Base-by-base conservation (phyloP, 2,888 invertebrate genomes). In the Antheraea yamamai region DNA sequence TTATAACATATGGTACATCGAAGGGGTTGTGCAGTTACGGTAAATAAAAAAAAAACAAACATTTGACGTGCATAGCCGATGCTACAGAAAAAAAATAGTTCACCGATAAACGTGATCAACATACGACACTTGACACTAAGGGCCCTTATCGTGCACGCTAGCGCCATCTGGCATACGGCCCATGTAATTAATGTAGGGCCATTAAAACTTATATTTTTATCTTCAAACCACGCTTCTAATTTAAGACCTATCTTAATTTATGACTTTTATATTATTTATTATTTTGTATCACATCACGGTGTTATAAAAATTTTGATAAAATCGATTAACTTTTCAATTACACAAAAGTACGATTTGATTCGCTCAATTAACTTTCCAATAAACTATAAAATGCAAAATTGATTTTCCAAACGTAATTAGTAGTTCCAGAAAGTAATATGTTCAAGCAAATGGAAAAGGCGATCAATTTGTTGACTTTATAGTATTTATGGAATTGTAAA, bases 91-190 rank as follows among this genome's bases (percentile, higher is more conserved):
- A 47, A 47, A 12, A 47, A 47, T 30, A 61, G 23, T 66, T 64
- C 30, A 26, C 16, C 26, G 30, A 66, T 30, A 66, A 30, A 30
- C 30, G 12, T 66, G 70, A 70, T 39, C 39, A n/a, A 70, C 39
- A 70, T 20, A 39, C 14, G 26, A 70, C 35, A 70, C 70, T 70
- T 70, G 70, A 70, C 39, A 70, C 70, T 39, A 20, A 66, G 64
- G 39, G 70, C 70, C 39, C 70, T 70, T 70, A 70, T 70, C 70
- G 39, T 20, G n/a, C 70, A 39, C 70, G 39, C 70, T 70, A 39
- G 70, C 39, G 70, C 70, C 70, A 70, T 70, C 70, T 70, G 70
- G 70, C 70, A 12, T 39, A 70, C 70, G 39, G 20, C 39, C n/a
- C 70, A 70, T 39, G 70, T 39, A 23, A n/a, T 39, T 39, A 70